phyloP scores from a whole-genome alignment of 2,113 vertebrate genomes.

The Diadophis punctatus region DNA sequence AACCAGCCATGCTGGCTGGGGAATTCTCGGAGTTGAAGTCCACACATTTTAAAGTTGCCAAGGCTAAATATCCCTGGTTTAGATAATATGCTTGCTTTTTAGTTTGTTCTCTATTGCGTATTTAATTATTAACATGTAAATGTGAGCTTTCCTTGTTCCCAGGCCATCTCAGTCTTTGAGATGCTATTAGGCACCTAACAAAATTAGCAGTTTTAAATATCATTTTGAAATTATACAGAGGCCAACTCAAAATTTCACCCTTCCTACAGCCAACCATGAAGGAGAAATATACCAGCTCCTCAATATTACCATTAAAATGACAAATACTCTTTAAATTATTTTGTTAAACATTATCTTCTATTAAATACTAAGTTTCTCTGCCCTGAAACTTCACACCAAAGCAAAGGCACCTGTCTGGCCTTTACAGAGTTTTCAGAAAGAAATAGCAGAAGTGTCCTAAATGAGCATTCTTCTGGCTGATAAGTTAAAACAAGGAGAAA shows the following conservation, averaged over 20 bases:
- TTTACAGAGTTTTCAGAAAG: not conserved
- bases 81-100: not conserved
- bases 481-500: not conserved
- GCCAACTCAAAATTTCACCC: not conserved
- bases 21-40: not conserved
- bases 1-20: not conserved
- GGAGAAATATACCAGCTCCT: not conserved
- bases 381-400: not conserved
- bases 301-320: not conserved
- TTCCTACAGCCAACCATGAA: not conserved
- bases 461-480: not conserved
- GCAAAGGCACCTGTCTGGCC: not conserved
- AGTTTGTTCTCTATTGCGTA: not conserved
- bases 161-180: not conserved
- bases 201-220: not conserved
- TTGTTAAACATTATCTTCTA: not conserved
- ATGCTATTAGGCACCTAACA: not conserved
- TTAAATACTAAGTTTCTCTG: not conserved
- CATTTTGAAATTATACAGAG: not conserved
- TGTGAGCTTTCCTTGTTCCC: not conserved
- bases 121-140: not conserved
- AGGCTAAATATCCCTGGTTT: not conserved
- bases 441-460: not conserved
- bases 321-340: not conserved
- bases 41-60: not conserved